phyloP scores from a whole-genome alignment of 2,797 vertebrate species.

The Sebastes alutus region DNA sequence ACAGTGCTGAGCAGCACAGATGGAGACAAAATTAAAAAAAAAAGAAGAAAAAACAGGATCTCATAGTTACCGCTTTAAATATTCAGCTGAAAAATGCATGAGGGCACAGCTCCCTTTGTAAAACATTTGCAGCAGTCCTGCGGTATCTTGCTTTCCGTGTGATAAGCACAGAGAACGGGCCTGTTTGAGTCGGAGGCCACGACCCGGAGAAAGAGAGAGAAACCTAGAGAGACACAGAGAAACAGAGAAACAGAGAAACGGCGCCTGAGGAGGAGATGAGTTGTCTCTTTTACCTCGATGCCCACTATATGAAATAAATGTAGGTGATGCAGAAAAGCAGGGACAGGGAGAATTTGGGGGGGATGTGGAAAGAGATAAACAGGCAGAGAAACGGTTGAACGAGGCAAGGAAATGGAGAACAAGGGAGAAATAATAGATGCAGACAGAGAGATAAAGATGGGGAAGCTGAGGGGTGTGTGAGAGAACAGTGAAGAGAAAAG shows the following conservation, averaged over 20 bases:
- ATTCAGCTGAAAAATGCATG: slow-evolving; percentile 50
- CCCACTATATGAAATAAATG: slow-evolving; percentile 21
- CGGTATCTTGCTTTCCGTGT: slow-evolving; percentile 14
- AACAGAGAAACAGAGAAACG: too few relatives aligned
- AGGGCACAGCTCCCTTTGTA: slow-evolving; percentile 34
- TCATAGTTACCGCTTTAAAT: slow-evolving; percentile 21
- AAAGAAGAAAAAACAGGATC: background rate
- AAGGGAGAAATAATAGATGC: slow-evolving; percentile 38
- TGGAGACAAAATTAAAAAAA: background rate
- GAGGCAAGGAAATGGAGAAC: slow-evolving; percentile 32
- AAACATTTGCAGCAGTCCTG: slow-evolving; percentile 49
- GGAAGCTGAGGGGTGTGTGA: slow-evolving; percentile 9
- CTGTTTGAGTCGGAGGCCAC: slow-evolving; percentile 38
- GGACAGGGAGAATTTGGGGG: background rate
- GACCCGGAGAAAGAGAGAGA: slow-evolving; percentile 6
- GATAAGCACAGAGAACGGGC: slow-evolving; percentile 17
- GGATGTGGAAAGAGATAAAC: slow-evolving; percentile 28
- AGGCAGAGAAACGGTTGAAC: background rate
- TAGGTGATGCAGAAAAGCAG: slow-evolving; percentile 9
- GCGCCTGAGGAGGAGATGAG: slow-evolving; percentile 20
- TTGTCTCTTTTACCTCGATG: slow-evolving; percentile 27
- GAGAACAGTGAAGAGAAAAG: slow-evolving; percentile 13
- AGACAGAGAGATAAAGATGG: slow-evolving; percentile 17
- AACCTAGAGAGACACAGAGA: slow-evolving; percentile 17
- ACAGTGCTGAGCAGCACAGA: background rate